phyloP scores from a whole-genome alignment of 2,888 invertebrate species.

The Drosophila colorata region DNA sequence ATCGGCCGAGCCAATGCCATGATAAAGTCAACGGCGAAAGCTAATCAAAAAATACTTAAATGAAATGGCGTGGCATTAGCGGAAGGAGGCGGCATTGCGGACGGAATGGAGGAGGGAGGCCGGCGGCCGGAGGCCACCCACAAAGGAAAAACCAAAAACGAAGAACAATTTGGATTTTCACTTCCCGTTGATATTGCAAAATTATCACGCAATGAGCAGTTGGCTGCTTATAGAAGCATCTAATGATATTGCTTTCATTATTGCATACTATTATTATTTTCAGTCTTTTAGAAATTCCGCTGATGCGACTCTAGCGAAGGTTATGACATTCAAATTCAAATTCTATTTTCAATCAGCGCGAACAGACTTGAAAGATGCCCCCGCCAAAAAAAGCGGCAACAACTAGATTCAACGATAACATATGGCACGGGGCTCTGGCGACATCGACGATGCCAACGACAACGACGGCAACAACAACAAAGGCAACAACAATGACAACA shows the following conservation, averaged over 20 bases:
- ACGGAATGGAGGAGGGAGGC: not conserved
- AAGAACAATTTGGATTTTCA: conserved; percentile 38
- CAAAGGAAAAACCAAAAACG: conserved; percentile 7
- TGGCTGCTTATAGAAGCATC: conserved; percentile 15
- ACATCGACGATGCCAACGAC: conserved; percentile 57
- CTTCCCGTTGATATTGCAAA: conserved; percentile 38
- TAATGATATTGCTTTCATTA: conserved; percentile 17
- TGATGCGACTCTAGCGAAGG: conserved; percentile 70
- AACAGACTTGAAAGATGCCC: conserved; percentile 61
- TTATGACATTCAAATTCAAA: conserved; percentile 71
- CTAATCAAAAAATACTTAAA: conserved; percentile 74
- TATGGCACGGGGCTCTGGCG: conserved; percentile 50
- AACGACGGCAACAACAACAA: conserved; percentile 15
- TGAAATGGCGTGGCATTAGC: conserved; percentile 53
- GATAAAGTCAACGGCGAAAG: conserved; percentile 37
- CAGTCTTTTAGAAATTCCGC: conserved; percentile 27
- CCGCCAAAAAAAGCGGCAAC: conserved; percentile 15
- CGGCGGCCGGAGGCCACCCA: conserved; percentile 31
- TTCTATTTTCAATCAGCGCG: conserved; percentile 74
- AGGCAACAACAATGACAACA: conserved; percentile 1
- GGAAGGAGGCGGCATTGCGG: not conserved
- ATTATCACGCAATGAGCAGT: conserved; percentile 43
- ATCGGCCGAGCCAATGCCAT: conserved; percentile 13
- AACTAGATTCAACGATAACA: conserved; percentile 32
- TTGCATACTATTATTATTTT: conserved; percentile 18